Conservation (phyloP, 1,140 invertebrate genomes). For the Cryptotermes secundus region DNA sequence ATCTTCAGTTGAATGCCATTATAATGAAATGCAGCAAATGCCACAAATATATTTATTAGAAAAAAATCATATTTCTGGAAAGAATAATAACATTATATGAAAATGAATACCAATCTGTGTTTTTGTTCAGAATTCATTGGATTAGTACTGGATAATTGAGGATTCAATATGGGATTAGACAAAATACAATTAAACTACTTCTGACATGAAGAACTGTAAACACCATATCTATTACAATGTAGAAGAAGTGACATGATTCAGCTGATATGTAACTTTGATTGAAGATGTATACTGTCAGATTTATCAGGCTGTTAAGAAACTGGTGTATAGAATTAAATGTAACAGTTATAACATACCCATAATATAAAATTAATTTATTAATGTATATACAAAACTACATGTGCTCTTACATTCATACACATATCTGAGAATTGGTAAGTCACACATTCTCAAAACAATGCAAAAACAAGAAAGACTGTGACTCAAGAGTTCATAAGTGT, state of each 20-base stretch:
- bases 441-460: neutral
- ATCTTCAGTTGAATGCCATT: too few species aligned
- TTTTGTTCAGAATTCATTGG: neutral
- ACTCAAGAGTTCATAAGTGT: too few species aligned
- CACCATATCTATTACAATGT: neutral
- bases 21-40: too few species aligned
- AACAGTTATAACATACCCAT: neutral
- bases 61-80: too few species aligned
- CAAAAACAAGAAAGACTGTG: neutral
- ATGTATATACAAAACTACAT: neutral
- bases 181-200: neutral
- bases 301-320: neutral
- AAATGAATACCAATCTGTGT: too few species aligned
- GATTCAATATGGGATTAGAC: neutral
- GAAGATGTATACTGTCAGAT: neutral
- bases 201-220: neutral
- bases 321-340: neutral
- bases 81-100: too few species aligned
- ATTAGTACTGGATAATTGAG: neutral
- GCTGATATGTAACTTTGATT: neutral
- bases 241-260: neutral
- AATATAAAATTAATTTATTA: slow-evolving; percentile 18
- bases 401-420: neutral
- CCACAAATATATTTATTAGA: too few species aligned
- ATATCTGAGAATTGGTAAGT: neutral